Evolutionary conservation across 2,888 invertebrate species (phyloP), one percentile per base, ranked within the genome.

Genomic region (Aleiodes alternator): DNA sequence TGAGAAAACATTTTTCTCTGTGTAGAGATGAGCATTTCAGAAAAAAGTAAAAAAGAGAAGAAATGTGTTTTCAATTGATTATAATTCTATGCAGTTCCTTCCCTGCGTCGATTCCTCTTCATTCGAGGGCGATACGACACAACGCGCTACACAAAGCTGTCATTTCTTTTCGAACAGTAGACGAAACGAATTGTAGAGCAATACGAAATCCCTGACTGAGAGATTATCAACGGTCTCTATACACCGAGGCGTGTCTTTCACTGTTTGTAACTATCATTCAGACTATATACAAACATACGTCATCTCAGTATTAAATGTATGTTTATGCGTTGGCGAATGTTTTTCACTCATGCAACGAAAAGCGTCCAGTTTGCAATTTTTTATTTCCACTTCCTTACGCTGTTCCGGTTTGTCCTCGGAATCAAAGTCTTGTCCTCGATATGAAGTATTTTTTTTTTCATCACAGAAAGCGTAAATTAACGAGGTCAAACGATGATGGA

Each of bases 321-420:
- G 59, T 34, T 11, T 34, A 31, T 43, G 61, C 61, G 38, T 61
- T 14, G 61, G 57, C 57, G 16, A 61, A 61, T 61, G n/a, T 34
- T 61, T n/a, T 38, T 38, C 9, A 34, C 23, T 43, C 29, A n/a
- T 31, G 34, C 34, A 51, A 14, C 34, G 59, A 34, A 34, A 59
- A 61, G n/a, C 61, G 38, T 11, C 9, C 43, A n/a, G 34, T 61
- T 16, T 43, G 7, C 43, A 7, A 16, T 61, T 61, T 61, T 61
- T 57, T 31, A 14, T 61, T 61, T 14, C n/a, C n/a, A 61, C 34
- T 38, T 38, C 14, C 43, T 34, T 6, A 34, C 34, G 4, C 2
- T 34, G 38, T 61, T 61, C 61, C 61, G 61, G 61, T 61, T 43
- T 61, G 61, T 38, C 61, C 61, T 43, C 61, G 61, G 61, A 61